Evolutionary conservation across 2,797 vertebrate genomes (phyloP).

Genomic region (Myripristis jacobus): DNA sequence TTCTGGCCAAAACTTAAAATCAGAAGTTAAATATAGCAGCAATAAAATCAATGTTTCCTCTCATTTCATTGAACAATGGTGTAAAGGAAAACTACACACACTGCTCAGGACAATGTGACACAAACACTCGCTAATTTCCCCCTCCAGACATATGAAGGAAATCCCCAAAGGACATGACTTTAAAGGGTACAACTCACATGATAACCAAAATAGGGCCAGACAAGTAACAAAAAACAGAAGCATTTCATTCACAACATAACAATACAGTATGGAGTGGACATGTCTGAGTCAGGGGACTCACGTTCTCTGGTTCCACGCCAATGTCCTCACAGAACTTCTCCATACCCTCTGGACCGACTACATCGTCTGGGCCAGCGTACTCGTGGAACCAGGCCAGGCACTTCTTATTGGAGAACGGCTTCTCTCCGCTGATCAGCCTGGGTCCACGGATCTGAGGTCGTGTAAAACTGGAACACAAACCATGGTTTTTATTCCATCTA

Average conservation of each 20-base stretch:
- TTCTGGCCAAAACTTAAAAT: neutral
- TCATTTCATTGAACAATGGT: no score
- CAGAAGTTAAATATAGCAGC: no score
- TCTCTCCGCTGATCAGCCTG: slow-evolving; percentile 87
- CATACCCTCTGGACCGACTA: slow-evolving; percentile 96
- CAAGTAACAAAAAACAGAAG: neutral
- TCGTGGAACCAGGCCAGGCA: slow-evolving; percentile 97
- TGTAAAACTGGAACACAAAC: slow-evolving; percentile 57
- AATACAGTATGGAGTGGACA: no score
- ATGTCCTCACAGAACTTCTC: slow-evolving; percentile 99
- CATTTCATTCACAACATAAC: neutral
- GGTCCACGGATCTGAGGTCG: slow-evolving; percentile 87
- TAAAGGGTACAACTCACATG: no score
- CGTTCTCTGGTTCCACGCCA: slow-evolving; percentile 96
- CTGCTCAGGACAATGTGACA: no score
- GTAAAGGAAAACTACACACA: no score
- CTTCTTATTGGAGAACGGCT: slow-evolving; percentile 95
- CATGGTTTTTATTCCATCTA: neutral
- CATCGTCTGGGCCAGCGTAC: slow-evolving; percentile 90
- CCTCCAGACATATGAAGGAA: no score
- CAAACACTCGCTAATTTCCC: no score
- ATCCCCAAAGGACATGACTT: no score
- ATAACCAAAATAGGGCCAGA: no score
- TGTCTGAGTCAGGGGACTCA: slow-evolving; percentile 70
- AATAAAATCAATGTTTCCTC: no score